Evolutionary conservation across 2,888 invertebrate genomes (phyloP), one percentile per base, ranked within the genome.

Genomic region (Lepidochitona cinerea): DNA sequence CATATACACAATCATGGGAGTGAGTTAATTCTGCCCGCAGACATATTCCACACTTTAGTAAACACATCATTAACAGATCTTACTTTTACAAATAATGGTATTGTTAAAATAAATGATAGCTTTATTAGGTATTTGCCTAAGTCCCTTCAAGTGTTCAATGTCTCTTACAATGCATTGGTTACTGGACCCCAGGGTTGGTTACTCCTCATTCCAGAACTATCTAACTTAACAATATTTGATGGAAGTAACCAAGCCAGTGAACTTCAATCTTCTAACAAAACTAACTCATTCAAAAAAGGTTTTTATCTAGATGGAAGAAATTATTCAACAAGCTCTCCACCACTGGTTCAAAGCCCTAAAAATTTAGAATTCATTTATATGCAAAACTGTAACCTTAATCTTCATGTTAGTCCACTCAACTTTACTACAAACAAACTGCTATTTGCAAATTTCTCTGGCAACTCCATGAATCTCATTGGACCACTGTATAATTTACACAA

Each of bases 401-500:
- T 49, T n/a, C 49, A 23, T 23, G 49, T 49, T 26, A 6, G 35
- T n/a, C 26, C n/a, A 0, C 0, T 73, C 23, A 52, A 32, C 9
- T 32, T 73, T 65, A 32, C 14, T 12, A 33, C 9, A 18, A 73
- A 69, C 66, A 12, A 9, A 18, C 14, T 70, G 7, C 37, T 18
- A n/a, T 32, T 32, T 7, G 52, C 70, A 29, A 68, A 74, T 49
- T 32, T 70, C 2, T 67, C 67, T 14, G 23, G 66, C 12, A 74
- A 74, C 41, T 1, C 53, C 1, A 32, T 74, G n/a, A 12, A 7
- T 18, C 71, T 41, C 52, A 33, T 14, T 32, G 71, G 74, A 5
- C 66, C 66, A 18, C 7, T 70, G 23, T 4, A 14, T 32, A 70
- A 70, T 14, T 23, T 71, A 14, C 53, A 71, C 5, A 53, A 67